A percentile compares a stretch with the other conserved stretches of the same genome.
These are phyloP conservation scores for Sciurus vulgaris DNA, from an alignment of 2,797 vertebrate species.

Conservation along the genomic window DNA sequence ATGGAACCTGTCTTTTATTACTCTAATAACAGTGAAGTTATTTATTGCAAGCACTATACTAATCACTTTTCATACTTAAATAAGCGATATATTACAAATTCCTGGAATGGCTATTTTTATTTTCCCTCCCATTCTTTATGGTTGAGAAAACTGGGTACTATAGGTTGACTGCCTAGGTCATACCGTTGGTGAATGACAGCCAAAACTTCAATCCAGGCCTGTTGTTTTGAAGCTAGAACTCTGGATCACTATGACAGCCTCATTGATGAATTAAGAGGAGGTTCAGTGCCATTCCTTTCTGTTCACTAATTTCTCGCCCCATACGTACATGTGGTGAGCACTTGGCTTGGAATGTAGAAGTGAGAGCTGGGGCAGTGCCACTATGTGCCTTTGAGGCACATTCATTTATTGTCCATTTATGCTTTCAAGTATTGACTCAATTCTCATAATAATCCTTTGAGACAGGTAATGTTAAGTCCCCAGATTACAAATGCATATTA, in stretches of 20 bases:
- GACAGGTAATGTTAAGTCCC: not conserved
- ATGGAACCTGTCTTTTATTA: not conserved
- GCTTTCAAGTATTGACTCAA: not conserved
- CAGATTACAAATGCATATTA: not conserved
- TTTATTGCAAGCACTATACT: not conserved
- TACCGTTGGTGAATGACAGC: not conserved
- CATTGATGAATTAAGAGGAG: not conserved
- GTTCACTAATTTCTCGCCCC: not conserved
- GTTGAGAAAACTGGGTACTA: not conserved
- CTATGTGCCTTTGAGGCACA: not conserved
- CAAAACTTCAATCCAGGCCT: not conserved
- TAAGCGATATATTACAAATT: not conserved
- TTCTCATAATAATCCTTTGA: slow-evolving; percentile 1
- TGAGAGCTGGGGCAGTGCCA: not conserved
- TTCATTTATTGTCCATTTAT: not conserved
- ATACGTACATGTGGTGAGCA: not conserved
- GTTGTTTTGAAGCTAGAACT: not conserved
- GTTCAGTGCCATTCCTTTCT: not conserved
- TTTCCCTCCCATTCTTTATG: not conserved
- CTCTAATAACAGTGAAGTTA: not conserved
- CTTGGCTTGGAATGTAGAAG: not conserved
- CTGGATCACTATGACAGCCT: not conserved
- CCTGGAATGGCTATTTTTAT: not conserved
- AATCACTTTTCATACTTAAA: not conserved
- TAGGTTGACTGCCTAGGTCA: not conserved